Percentiles rank a stretch among this genome's conserved stretches.
These are phyloP conservation scores for Drosophila bifasciata DNA, from an alignment of 1,140 invertebrate species.

Conservation along the genomic window DNA sequence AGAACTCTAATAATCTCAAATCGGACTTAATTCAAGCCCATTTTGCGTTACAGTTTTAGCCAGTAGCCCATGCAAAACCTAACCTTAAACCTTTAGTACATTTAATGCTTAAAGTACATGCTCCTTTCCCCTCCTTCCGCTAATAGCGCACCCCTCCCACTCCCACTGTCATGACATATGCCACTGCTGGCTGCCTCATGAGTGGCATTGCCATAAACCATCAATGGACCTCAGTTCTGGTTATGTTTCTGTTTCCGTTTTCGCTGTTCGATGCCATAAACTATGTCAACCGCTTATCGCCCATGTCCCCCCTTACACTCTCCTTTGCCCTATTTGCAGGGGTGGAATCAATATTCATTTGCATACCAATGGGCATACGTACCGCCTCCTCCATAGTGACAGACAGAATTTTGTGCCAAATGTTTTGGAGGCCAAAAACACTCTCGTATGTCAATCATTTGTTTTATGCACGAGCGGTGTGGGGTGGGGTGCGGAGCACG, in stretches of 20 bases:
- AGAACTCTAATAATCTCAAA: no score
- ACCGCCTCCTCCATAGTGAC: constrained; percentile 52
- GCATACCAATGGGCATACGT: constrained; percentile 73
- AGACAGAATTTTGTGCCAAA: constrained; percentile 32
- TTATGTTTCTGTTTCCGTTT: constrained; percentile 2
- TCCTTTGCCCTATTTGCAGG: no score
- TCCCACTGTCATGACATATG: constrained; percentile 50
- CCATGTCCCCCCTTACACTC: constrained; percentile 45
- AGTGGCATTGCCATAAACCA: constrained; percentile 45
- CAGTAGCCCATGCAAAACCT: no score
- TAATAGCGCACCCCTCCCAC: constrained; percentile 39
- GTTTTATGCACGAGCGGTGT: constrained; percentile 67
- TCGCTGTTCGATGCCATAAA: constrained; percentile 64
- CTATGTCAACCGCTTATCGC: constrained; percentile 73
- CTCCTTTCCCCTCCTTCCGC: constrained; percentile 10
- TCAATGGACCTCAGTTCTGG: constrained; percentile 32
- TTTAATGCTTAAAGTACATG: no score
- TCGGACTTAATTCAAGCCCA: no score
- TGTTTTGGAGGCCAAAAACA: constrained; percentile 25
- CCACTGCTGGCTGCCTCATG: constrained; percentile 42
- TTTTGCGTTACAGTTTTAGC: no score
- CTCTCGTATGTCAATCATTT: constrained; percentile 71
- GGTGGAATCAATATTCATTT: constrained; percentile 73
- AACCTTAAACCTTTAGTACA: no score
- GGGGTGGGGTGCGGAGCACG: no score